These are phyloP conservation scores for Plagodis pulveraria DNA, from an alignment of 2,888 invertebrate genomes.

Conservation along the genomic window DNA sequence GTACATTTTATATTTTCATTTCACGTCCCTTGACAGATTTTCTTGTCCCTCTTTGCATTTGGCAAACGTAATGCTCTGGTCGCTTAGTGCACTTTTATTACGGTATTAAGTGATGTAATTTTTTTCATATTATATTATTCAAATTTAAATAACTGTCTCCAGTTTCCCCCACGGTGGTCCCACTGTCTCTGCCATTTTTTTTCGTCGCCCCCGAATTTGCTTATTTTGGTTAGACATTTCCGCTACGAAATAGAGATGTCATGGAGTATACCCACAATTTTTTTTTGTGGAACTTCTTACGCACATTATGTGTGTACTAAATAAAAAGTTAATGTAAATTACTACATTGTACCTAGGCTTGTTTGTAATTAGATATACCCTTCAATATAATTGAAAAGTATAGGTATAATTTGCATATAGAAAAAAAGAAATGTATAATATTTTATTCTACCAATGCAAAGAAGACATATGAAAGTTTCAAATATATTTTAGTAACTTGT, in stretches of 20 bases:
- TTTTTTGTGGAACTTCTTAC: too few species aligned
- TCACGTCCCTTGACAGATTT: conserved; percentile 83
- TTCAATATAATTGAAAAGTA: too few species aligned
- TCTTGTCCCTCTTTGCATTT: conserved; percentile 79
- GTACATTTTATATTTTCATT: conserved; percentile 83
- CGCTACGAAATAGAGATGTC: conserved; percentile 50
- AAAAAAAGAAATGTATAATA: too few species aligned
- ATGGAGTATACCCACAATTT: conserved; percentile 49
- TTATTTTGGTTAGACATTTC: conserved; percentile 78
- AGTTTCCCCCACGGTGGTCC: conserved; percentile 78
- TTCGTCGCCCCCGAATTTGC: conserved; percentile 78
- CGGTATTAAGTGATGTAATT: conserved; percentile 86
- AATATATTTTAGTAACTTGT: too few species aligned
- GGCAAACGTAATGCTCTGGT: conserved; percentile 80
- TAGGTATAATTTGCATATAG: too few species aligned
- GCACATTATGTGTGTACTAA: too few species aligned
- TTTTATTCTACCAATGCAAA: too few species aligned
- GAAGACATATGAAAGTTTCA: too few species aligned
- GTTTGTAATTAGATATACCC: too few species aligned
- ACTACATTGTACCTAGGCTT: too few species aligned
- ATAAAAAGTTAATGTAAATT: too few species aligned
- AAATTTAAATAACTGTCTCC: conserved; percentile 87
- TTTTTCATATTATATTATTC: conserved; percentile 86
- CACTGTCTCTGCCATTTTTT: conserved; percentile 75
- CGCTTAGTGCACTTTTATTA: conserved; percentile 86